Evolutionary conservation across 2,797 vertebrate genomes (phyloP).

Genomic region (Sciurus carolinensis): DNA sequence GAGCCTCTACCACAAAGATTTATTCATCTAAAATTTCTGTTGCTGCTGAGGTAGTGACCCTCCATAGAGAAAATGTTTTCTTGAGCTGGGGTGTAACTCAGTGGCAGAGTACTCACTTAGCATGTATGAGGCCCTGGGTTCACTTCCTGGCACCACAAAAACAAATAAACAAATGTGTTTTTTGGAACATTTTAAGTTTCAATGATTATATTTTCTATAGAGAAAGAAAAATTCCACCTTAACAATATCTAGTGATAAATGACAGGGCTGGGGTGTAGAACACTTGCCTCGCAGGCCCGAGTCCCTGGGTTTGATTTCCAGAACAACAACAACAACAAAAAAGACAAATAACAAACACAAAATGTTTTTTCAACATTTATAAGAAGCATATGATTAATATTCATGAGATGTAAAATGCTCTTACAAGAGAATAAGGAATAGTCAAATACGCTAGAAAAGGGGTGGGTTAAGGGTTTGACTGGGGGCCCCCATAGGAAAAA

Average conservation of each 20-base stretch:
- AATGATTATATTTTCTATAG: background rate
- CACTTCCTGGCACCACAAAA: background rate
- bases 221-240: background rate
- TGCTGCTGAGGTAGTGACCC: background rate
- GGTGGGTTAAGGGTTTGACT: background rate
- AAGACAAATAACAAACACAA: background rate
- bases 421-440: conserved; percentile 13
- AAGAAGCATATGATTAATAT: background rate
- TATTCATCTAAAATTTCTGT: background rate
- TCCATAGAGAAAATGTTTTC: too few species aligned
- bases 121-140: too few species aligned
- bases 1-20: background rate
- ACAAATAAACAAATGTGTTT: background rate
- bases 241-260: background rate
- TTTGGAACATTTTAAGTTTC: background rate
- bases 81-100: background rate
- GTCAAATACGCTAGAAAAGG: background rate
- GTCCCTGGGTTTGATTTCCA: background rate
- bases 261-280: background rate
- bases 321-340: background rate
- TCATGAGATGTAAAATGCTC: background rate
- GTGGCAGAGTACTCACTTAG: too few species aligned
- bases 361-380: background rate
- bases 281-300: background rate
- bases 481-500: background rate